Conservation (phyloP, 2,797 vertebrate species). For the Tapirus indicus region DNA sequence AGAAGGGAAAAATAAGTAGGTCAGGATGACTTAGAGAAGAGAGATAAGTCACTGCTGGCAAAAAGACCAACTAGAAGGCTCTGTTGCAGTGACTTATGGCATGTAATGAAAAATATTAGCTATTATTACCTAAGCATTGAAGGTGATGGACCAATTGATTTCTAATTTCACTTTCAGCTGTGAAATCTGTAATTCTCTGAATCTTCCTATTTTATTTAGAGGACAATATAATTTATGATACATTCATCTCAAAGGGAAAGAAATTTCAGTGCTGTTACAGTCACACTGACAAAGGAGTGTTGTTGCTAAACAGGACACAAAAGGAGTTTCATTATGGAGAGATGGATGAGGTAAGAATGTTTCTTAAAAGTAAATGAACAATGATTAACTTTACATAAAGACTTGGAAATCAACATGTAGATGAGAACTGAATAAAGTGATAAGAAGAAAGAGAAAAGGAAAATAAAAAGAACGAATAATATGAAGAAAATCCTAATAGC, state of each 20-base stretch:
- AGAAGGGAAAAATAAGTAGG: background rate
- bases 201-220: conserved; percentile 3
- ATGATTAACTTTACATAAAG: conserved; percentile 17
- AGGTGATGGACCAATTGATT: background rate
- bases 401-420: conserved; percentile 7
- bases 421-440: background rate
- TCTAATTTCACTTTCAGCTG: conserved; percentile 15
- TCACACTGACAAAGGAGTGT: background rate
- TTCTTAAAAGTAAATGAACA: background rate
- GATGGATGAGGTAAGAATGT: background rate
- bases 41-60: background rate
- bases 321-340: background rate
- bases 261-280: background rate
- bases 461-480: background rate
- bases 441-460: background rate
- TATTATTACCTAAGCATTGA: background rate
- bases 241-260: background rate
- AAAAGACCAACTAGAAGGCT: background rate
- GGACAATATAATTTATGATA: background rate
- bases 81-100: background rate
- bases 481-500: background rate
- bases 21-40: background rate
- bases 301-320: background rate
- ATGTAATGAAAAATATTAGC: background rate
- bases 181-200: background rate